Conservation (phyloP, 2,113 vertebrate genomes). For the Oryzias melastigma region DNA sequence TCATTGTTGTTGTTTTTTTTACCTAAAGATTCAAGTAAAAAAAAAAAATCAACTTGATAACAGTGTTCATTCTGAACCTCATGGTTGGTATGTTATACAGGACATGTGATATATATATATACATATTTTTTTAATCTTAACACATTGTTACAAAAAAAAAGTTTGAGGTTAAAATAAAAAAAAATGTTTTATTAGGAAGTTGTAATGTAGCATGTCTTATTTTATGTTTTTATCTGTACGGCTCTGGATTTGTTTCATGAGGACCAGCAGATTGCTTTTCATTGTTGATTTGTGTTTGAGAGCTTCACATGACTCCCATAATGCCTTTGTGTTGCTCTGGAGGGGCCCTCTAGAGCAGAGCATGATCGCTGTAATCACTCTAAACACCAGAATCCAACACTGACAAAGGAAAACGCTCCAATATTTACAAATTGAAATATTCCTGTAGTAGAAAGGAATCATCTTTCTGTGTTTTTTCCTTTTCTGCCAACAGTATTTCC, state of each 20-base stretch:
- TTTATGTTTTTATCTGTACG: conserved; percentile 1
- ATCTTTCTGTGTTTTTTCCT: too few species aligned
- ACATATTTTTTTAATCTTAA: too few species aligned
- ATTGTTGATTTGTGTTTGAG: conserved; percentile 53
- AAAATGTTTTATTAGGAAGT: not conserved
- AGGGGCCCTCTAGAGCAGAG: conserved; percentile 21
- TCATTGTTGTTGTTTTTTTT: too few species aligned
- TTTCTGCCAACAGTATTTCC: not conserved
- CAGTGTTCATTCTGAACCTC: too few species aligned
- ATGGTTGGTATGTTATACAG: too few species aligned
- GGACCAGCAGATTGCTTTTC: conserved; percentile 25
- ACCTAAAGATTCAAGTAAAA: too few species aligned
- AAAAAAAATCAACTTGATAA: too few species aligned
- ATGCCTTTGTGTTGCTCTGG: conserved; percentile 44
- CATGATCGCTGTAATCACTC: conserved; percentile 12
- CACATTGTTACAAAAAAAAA: too few species aligned
- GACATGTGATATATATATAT: too few species aligned
- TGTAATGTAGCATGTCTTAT: not conserved
- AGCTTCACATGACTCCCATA: conserved; percentile 39
- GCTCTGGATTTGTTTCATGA: conserved; percentile 15
- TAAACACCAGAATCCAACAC: conserved; percentile 12
- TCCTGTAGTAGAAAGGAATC: too few species aligned
- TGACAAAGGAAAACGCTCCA: conserved; percentile 18
- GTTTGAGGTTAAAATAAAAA: too few species aligned
- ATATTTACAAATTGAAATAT: too few species aligned